Evolutionary conservation across 2,888 invertebrate species (phyloP).

Genomic region (Liposcelis brunnea): DNA sequence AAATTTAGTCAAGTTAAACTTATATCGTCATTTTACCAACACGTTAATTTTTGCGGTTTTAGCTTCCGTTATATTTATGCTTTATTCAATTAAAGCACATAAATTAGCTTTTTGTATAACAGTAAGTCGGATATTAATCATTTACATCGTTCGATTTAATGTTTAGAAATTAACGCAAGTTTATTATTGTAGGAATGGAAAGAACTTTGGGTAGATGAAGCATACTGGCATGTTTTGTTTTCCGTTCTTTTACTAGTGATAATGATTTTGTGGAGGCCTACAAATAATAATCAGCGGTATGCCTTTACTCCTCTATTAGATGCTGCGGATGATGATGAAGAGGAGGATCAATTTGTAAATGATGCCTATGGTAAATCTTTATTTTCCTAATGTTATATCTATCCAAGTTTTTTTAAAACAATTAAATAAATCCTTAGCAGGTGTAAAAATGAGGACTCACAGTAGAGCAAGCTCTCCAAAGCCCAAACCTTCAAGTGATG

Average conservation of each 20-base stretch:
- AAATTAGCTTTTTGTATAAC: slow-evolving; percentile 55
- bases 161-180: no score
- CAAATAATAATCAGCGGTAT: slow-evolving; percentile 86
- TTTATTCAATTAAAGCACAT: slow-evolving; percentile 77
- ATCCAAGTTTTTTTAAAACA: slow-evolving; percentile 8
- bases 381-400: background rate
- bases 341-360: slow-evolving; percentile 67
- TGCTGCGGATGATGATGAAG: slow-evolving; percentile 56
- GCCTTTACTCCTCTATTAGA: slow-evolving; percentile 87
- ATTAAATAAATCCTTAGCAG: slow-evolving; percentile 14
- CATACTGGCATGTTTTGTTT: slow-evolving; percentile 90
- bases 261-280: slow-evolving; percentile 90
- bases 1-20: slow-evolving; percentile 74
- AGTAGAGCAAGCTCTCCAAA: slow-evolving; percentile 28
- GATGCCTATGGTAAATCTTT: slow-evolving; percentile 55
- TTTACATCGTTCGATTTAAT: no score
- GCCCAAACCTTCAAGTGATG: slow-evolving; percentile 18
- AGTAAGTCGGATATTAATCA: slow-evolving; percentile 31
- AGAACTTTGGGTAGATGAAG: slow-evolving; percentile 85
- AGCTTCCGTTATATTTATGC: slow-evolving; percentile 82
- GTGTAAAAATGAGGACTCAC: slow-evolving; percentile 48
- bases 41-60: slow-evolving; percentile 80
- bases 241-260: slow-evolving; percentile 74
- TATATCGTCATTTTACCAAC: slow-evolving; percentile 89
- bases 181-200: slow-evolving; percentile 53